Evolutionary conservation across 2,113 vertebrate genomes (phyloP), one percentile per base, ranked within the genome.

Genomic region (Enhydra lutris): DNA sequence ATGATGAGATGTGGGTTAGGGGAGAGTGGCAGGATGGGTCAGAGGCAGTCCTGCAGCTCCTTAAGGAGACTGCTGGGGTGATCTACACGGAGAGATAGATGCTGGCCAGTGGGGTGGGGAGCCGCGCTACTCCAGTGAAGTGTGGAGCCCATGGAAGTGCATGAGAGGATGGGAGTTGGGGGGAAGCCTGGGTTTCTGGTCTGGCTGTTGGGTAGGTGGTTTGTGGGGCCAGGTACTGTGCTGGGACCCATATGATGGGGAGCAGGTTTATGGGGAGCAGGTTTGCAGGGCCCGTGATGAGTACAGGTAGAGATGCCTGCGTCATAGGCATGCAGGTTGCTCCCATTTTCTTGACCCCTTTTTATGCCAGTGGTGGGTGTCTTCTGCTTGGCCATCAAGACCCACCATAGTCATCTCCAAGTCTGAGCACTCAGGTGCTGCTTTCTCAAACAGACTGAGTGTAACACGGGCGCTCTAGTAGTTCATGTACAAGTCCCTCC

Each of bases 101-200:
- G 24, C 34, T n/a, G 42, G 69, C 82, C 17, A 0, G 39, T 11
- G 57, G 50, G 45, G 6, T 34, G 1, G 39, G 39, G 34, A 57
- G 55, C 11, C 23, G 0, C 0, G 23, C 13, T 18, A 4, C 34
- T 47, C 61, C 31, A 2, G 36, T 4, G 7, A 34, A 26, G 39
- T 11, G 17, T 23, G 47, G 88, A 42, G 18, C 39, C 55, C 18
- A 1, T 8, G 1, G 24, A 65, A 24, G 26, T 26, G 5, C 55
- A 4, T 6, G n/a, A 3, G 61, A 8, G n/a, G 13, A 20, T 2
- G 6, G 31, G n/a, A 24, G n/a, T 69, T 10, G 26, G 50, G 79
- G 20, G 15, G 39, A 57, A 65, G 8, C 50, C 36, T 3, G 20
- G 61, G 10, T 34, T 50, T 42, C 42, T 42, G 45, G 36, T 12